Evolutionary conservation across 2,113 vertebrate species (phyloP).

Genomic region (Ameiurus melas): DNA sequence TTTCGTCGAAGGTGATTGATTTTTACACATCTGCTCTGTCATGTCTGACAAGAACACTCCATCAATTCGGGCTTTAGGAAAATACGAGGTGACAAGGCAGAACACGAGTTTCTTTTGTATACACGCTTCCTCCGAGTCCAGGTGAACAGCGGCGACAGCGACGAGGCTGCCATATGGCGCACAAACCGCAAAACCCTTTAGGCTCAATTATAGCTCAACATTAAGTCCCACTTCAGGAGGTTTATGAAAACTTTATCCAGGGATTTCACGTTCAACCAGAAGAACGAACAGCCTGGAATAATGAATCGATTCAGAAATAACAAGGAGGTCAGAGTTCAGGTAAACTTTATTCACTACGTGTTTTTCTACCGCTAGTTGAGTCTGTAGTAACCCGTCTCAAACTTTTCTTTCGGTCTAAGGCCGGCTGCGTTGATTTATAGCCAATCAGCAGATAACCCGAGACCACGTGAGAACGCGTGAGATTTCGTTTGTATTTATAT

Average conservation of each 20-base stretch:
- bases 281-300: neutral
- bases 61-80: slow-evolving; percentile 48
- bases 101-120: slow-evolving; percentile 24
- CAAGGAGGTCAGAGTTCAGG: neutral
- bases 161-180: slow-evolving; percentile 25
- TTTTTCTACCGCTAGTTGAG: neutral
- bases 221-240: slow-evolving; percentile 20
- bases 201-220: slow-evolving; percentile 25
- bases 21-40: slow-evolving; percentile 42
- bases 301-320: neutral
- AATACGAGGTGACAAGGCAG: slow-evolving; percentile 42
- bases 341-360: neutral
- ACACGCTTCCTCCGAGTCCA: slow-evolving; percentile 12
- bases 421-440: neutral
- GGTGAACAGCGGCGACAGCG: slow-evolving; percentile 11
- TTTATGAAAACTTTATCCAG: slow-evolving; percentile 19
- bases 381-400: neutral
- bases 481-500: neutral
- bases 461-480: neutral
- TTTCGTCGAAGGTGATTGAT: slow-evolving; percentile 45
- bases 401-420: neutral
- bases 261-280: neutral
- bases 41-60: slow-evolving; percentile 43
- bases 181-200: slow-evolving; percentile 17
- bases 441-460: neutral